Conservation (phyloP, 2,113 vertebrate species). For the Corythaeola cristata region DNA sequence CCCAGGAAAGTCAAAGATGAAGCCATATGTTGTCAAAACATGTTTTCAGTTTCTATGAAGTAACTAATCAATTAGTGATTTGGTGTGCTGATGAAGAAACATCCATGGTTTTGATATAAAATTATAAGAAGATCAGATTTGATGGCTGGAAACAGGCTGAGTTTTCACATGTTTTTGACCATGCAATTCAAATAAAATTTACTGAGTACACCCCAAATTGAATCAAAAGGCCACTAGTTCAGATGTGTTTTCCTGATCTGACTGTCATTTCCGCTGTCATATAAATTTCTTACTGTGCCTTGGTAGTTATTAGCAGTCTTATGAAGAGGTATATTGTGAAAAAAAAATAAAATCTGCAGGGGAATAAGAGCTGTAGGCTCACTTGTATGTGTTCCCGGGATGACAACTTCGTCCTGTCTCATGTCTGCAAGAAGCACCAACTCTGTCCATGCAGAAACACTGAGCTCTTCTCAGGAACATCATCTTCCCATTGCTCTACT, state of each 20-base stretch:
- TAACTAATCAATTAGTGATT: background rate
- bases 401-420: background rate
- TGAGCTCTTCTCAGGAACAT: background rate
- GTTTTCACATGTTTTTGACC: background rate
- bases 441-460: background rate
- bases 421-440: background rate
- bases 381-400: fast-evolving
- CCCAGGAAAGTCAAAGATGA: background rate
- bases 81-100: background rate
- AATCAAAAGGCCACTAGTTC: background rate
- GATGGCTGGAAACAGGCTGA: background rate
- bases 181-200: background rate
- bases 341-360: background rate
- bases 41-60: background rate
- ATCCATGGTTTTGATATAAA: background rate
- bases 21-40: background rate
- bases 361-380: background rate
- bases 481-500: background rate
- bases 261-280: background rate
- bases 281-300: background rate
- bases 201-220: background rate
- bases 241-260: background rate
- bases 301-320: background rate
- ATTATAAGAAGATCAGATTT: background rate
- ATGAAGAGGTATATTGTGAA: background rate